Conservation (phyloP, 1,140 invertebrate species). For the Ooceraea biroi region DNA sequence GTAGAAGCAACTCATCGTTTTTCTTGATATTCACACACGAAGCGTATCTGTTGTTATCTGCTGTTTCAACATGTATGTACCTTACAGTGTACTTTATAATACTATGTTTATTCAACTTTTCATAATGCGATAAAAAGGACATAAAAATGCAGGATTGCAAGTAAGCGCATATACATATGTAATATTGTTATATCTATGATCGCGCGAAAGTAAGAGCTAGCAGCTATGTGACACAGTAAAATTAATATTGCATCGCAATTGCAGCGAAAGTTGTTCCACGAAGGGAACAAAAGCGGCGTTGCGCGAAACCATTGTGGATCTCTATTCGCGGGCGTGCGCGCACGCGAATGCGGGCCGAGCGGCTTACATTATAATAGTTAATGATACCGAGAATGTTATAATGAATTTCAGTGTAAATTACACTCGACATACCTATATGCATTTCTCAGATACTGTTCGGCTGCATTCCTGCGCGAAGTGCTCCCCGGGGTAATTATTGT, state of each 20-base stretch:
- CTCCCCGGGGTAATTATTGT: conserved; percentile 78
- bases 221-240: neutral
- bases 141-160: neutral
- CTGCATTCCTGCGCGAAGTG: conserved; percentile 63
- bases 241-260: neutral
- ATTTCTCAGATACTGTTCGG: conserved; percentile 69
- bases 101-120: neutral
- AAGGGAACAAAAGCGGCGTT: conserved; percentile 21
- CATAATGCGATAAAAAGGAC: neutral
- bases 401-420: conserved; percentile 77
- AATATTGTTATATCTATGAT: neutral
- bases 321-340: conserved; percentile 24
- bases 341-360: too few relatives aligned
- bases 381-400: conserved; percentile 67
- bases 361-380: conserved; percentile 50
- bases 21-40: too few relatives aligned
- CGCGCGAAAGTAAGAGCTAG: neutral
- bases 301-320: neutral
- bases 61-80: too few relatives aligned
- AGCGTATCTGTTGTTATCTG: too few relatives aligned
- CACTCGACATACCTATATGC: conserved; percentile 61
- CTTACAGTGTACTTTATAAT: too few relatives aligned
- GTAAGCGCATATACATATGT: neutral
- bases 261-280: conserved; percentile 21
- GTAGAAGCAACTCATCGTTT: too few relatives aligned